Evolutionary conservation across 2,888 invertebrate genomes (phyloP).

Genomic region (Synergus gifuensis): DNA sequence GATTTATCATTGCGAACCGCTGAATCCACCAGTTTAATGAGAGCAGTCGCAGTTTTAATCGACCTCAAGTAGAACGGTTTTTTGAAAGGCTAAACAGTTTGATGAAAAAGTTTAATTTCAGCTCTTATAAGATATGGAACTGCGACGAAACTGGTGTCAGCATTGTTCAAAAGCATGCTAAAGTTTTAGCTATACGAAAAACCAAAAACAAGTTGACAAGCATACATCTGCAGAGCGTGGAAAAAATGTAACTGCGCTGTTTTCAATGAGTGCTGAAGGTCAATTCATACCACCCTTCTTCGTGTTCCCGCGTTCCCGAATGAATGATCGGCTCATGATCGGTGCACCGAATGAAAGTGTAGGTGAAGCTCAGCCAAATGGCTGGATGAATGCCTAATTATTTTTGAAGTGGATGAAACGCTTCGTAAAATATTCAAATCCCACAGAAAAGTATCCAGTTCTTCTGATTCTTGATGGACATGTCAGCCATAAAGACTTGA

Average conservation of each 20-base stretch:
- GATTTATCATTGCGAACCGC: constrained; percentile 26
- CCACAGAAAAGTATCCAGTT: constrained; percentile 12
- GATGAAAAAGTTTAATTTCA: constrained; percentile 41
- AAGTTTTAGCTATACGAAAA: constrained; percentile 50
- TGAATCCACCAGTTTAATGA: constrained; percentile 33
- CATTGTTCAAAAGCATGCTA: constrained; percentile 45
- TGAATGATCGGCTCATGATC: too few species aligned
- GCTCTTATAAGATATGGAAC: constrained; percentile 44
- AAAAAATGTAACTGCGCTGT: constrained; percentile 53
- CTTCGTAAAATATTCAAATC: constrained; percentile 2
- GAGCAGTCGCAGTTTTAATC: constrained; percentile 54
- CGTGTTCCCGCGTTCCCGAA: background rate
- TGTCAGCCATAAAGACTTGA: constrained; percentile 56
- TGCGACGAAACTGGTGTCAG: constrained; percentile 46
- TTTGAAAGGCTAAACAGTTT: constrained; percentile 40
- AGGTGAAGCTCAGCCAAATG: background rate
- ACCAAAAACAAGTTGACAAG: constrained; percentile 52
- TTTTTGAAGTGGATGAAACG: constrained; percentile 9
- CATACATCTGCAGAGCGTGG: constrained; percentile 54
- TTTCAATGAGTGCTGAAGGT: constrained; percentile 45
- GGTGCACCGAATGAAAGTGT: background rate
- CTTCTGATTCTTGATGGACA: constrained; percentile 53
- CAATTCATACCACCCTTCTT: background rate
- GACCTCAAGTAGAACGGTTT: constrained; percentile 49
- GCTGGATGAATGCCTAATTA: constrained; percentile 6